Percentiles rank a stretch among this genome's conserved stretches.
Evolutionary conservation across 35 echinoderm and acorn worm species (phyloP).

Genomic region (Nesometra sesokonis): DNA sequence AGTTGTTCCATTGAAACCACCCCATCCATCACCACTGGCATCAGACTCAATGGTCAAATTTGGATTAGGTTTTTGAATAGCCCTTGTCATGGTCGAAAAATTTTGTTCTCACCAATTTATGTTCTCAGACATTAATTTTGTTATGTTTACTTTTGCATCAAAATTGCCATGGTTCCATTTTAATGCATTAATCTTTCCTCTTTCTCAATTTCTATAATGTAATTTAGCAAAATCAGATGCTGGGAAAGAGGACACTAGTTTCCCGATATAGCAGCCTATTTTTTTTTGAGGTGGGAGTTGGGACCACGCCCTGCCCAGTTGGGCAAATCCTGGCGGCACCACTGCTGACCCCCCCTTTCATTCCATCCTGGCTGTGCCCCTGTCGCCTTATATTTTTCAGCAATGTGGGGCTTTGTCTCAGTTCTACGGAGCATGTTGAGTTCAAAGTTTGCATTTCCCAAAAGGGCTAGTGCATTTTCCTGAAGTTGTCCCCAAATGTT

Average conservation of each 20-base stretch:
- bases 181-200: constrained; percentile 1
- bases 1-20: too few relatives aligned
- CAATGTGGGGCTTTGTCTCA: too few relatives aligned
- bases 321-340: too few relatives aligned
- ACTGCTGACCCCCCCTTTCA: too few relatives aligned
- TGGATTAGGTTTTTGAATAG: neutral
- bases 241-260: constrained; percentile 7
- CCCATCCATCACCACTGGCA: neutral
- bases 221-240: constrained; percentile 8
- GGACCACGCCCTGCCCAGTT: too few relatives aligned
- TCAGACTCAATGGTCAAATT: too few relatives aligned
- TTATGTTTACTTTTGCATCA: constrained; percentile 22
- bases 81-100: neutral
- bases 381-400: too few relatives aligned
- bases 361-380: too few relatives aligned
- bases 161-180: constrained; percentile 22
- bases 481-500: too few relatives aligned
- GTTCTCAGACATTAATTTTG: neutral
- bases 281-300: neutral
- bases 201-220: constrained; percentile 7
- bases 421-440: too few relatives aligned
- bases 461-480: too few relatives aligned
- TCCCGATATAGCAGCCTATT: constrained; percentile 14
- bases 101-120: neutral
- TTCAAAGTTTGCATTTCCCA: too few relatives aligned